A percentile compares a stretch with the other conserved stretches of the same genome.
phyloP scores from a whole-genome alignment of 2,888 invertebrate species.

The Nemotelus pantherinus region DNA sequence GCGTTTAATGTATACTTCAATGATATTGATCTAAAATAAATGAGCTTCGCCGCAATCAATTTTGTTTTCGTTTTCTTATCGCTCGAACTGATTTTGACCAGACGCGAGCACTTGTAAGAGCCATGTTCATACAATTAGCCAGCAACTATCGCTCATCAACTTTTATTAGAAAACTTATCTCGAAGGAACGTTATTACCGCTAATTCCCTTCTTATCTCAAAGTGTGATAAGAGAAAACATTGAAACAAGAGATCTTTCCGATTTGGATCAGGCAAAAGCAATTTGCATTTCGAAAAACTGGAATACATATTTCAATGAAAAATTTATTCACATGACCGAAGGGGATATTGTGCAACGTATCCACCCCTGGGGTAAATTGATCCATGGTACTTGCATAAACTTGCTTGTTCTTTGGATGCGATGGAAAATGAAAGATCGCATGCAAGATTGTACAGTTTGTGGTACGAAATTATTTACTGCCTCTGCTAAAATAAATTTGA shows the following conservation, averaged over 20 bases:
- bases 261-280: conserved; percentile 20
- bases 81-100: too few relatives aligned
- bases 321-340: conserved; percentile 32
- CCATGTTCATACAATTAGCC: too few relatives aligned
- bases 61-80: too few relatives aligned
- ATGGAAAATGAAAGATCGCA: background rate
- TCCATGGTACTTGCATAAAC: conserved; percentile 25
- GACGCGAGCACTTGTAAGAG: too few relatives aligned
- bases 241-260: conserved; percentile 11
- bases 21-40: too few relatives aligned
- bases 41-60: too few relatives aligned
- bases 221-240: conserved; percentile 37
- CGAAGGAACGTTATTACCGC: conserved; percentile 3
- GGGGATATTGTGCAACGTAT: conserved; percentile 26
- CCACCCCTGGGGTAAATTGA: conserved; percentile 17
- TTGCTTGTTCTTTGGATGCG: background rate
- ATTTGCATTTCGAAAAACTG: conserved; percentile 37
- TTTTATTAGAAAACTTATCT: conserved; percentile 1
- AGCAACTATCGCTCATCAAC: too few relatives aligned
- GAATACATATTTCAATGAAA: conserved; percentile 26
- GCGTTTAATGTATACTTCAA: too few relatives aligned
- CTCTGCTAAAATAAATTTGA: too few relatives aligned
- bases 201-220: conserved; percentile 24
- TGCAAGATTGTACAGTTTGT: background rate
- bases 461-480: too few relatives aligned